phyloP scores from a whole-genome alignment of 2,888 invertebrate genomes.

The Adelognathus sp. region DNA sequence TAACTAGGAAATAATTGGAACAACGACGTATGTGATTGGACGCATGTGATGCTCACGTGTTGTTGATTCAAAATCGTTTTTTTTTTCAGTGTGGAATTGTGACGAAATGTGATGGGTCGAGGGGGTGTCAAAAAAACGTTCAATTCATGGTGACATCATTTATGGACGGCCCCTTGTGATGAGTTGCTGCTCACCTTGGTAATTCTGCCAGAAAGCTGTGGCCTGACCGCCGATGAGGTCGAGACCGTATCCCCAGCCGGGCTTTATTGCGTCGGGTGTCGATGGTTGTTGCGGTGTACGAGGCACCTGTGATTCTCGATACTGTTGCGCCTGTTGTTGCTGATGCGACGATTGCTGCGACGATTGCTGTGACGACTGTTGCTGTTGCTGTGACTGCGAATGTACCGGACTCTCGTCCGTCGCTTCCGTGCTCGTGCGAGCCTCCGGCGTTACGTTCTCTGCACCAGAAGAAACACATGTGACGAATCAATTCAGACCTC shows the following conservation, averaged over 20 bases:
- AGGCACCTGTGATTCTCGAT: slow-evolving; percentile 77
- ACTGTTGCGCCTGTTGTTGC: slow-evolving; percentile 80
- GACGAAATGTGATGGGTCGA: too few species aligned
- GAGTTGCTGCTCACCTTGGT: slow-evolving; percentile 87
- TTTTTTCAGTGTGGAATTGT: too few species aligned
- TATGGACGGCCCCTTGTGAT: too few species aligned
- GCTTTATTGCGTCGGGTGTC: slow-evolving; percentile 79
- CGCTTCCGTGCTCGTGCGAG: slow-evolving; percentile 76
- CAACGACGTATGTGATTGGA: too few species aligned
- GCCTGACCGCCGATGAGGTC: slow-evolving; percentile 93
- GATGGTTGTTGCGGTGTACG: slow-evolving; percentile 79
- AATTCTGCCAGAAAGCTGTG: slow-evolving; percentile 93
- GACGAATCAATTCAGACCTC: slow-evolving; percentile 17
- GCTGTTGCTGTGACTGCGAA: slow-evolving; percentile 68
- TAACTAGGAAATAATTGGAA: too few species aligned
- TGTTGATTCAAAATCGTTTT: too few species aligned
- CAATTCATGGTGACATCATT: too few species aligned
- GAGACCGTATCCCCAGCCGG: slow-evolving; percentile 88
- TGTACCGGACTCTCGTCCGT: slow-evolving; percentile 78
- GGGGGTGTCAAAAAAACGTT: too few species aligned
- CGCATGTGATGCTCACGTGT: too few species aligned
- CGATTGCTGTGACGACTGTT: slow-evolving; percentile 59
- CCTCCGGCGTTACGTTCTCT: slow-evolving; percentile 77
- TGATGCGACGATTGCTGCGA: slow-evolving; percentile 72
- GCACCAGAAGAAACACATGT: slow-evolving; percentile 20